Evolutionary conservation across 2,888 invertebrate species (phyloP).

Genomic region (Volucella inanis): DNA sequence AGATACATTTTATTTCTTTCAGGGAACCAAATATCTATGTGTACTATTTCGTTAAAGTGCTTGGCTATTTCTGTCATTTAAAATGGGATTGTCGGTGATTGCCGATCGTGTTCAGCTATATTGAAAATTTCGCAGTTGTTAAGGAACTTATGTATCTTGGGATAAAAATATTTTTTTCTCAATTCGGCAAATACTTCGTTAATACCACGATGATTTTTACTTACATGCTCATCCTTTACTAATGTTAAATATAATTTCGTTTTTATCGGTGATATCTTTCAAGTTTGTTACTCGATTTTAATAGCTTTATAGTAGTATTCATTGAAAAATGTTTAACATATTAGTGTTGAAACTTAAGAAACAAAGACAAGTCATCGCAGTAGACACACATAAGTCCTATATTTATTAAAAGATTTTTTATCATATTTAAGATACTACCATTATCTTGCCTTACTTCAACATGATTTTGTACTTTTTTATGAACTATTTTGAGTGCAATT

Average conservation of each 20-base stretch:
- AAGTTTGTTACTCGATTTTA: conserved; percentile 18
- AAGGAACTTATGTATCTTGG: too few species aligned
- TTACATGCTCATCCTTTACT: conserved; percentile 10
- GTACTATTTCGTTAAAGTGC: too few species aligned
- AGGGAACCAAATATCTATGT: too few species aligned
- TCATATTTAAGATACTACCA: conserved; percentile 14
- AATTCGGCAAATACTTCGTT: too few species aligned
- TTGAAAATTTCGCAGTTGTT: neutral
- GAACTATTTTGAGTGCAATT: conserved; percentile 40
- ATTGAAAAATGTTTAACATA: conserved; percentile 24
- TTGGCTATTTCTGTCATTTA: too few species aligned
- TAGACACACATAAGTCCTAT: conserved; percentile 18
- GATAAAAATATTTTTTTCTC: too few species aligned
- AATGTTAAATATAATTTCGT: neutral
- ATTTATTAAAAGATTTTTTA: conserved; percentile 46
- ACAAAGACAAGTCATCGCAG: too few species aligned
- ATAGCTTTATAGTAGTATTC: conserved; percentile 24
- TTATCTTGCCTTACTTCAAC: too few species aligned
- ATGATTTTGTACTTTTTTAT: too few species aligned
- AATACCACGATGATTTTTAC: conserved; percentile 14
- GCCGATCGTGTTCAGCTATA: neutral
- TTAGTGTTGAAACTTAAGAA: conserved; percentile 13
- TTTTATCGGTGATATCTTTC: conserved; percentile 26
- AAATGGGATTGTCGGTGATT: neutral
- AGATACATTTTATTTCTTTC: too few species aligned